These are phyloP conservation scores for Pardalotus punctatus DNA, from an alignment of 2,113 vertebrate species.

Conservation along the genomic window DNA sequence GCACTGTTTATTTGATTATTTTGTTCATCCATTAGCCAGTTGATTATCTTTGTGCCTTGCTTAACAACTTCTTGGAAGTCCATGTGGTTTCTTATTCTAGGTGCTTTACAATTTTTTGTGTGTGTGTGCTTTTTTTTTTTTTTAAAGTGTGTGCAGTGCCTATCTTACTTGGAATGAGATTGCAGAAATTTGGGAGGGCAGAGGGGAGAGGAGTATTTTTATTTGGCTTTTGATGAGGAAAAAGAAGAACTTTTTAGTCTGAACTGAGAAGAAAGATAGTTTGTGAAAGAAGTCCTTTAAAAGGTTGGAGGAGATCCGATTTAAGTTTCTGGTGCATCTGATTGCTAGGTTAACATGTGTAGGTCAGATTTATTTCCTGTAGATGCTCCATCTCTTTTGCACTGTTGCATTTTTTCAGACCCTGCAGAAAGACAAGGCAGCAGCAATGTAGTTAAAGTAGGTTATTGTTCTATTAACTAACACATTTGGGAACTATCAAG, in stretches of 20 bases:
- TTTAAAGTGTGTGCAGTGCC: accelerated
- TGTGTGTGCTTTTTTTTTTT: background rate
- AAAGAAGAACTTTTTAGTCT: background rate
- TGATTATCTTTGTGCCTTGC: background rate
- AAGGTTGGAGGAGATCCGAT: background rate
- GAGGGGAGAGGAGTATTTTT: background rate
- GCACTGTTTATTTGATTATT: slow-evolving; percentile 3
- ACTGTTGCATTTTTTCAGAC: background rate
- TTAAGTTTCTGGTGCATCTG: background rate
- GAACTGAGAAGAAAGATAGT: background rate
- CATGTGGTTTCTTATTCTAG: background rate
- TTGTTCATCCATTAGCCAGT: background rate
- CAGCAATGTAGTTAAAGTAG: slow-evolving; percentile 24
- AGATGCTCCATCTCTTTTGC: background rate
- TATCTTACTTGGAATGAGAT: background rate
- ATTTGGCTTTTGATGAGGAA: background rate
- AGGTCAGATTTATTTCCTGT: background rate
- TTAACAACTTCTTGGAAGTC: background rate
- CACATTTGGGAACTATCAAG: background rate
- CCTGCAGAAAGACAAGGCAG: background rate
- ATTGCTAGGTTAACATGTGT: background rate
- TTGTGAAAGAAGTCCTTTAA: background rate
- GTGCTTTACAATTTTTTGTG: background rate
- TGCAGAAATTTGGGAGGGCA: background rate
- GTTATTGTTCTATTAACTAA: slow-evolving; percentile 48